Conservation (phyloP, 2,888 invertebrate genomes). For the Dilophus febrilis region DNA sequence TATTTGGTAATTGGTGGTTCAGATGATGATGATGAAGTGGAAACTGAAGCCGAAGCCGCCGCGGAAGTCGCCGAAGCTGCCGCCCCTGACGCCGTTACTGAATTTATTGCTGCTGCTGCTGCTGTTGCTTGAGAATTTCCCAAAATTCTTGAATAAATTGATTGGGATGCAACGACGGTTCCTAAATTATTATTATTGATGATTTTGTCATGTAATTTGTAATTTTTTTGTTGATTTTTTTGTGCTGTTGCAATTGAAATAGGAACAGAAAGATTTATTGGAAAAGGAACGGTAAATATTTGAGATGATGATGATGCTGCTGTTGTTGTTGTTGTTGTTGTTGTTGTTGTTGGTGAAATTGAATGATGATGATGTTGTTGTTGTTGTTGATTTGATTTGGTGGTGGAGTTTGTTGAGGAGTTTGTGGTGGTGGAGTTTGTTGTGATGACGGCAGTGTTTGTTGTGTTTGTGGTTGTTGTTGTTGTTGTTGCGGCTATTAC, state of each 20-base stretch:
- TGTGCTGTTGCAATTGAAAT: too few relatives aligned
- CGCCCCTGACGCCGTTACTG: background rate
- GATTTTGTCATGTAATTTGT: too few relatives aligned
- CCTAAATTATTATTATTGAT: too few relatives aligned
- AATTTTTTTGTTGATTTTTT: background rate
- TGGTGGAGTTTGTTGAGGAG: too few relatives aligned
- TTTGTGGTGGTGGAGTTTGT: too few relatives aligned
- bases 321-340: constrained; percentile 4
- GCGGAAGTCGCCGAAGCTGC: constrained; percentile 2
- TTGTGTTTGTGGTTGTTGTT: background rate
- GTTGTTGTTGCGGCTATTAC: background rate
- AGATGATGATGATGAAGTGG: constrained; percentile 6
- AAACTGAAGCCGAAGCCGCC: constrained; percentile 6
- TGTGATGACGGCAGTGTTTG: background rate
- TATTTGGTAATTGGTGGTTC: too few relatives aligned
- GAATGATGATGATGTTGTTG: constrained; percentile 4
- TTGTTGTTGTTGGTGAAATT: background rate
- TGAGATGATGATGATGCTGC: constrained; percentile 2
- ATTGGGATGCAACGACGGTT: too few relatives aligned
- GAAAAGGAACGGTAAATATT: too few relatives aligned
- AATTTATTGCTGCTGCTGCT: background rate
- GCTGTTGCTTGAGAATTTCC: background rate
- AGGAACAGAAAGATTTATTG: too few relatives aligned
- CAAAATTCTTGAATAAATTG: too few relatives aligned
- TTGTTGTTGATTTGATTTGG: too few relatives aligned